Base-by-base conservation (phyloP, 1,140 invertebrate genomes). In the Hyphantria cunea region DNA sequence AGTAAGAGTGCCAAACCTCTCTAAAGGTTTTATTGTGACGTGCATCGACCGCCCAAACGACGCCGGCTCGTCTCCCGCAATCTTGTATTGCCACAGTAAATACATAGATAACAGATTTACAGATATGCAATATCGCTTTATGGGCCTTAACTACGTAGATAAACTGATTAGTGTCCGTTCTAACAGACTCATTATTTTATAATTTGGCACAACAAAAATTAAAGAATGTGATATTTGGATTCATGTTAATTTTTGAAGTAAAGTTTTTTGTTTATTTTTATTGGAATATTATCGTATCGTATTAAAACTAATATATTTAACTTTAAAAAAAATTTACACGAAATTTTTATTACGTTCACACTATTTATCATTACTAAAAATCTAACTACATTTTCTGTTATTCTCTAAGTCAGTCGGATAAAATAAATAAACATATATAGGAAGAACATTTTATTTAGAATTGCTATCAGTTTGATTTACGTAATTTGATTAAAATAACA, bases 11-110 rank as follows among this genome's bases (percentile, higher is more conserved):
- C 65, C 58, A 55, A 64, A 56, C 14, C 50, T 58, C 52, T 47
- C 42, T 45, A 69, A 73, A 56, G 62, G 63, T 74, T 76, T 74
- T 72, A 69, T 73, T 70, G 62, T 70, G 64, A 65, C 47, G 74
- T 84, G 68, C 84, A 84, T 86, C 84, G 84, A 86, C 80, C 82
- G 76, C n/a, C 45, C 45, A 49, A 50, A 54, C 64, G 84, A 74
- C 84, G 84, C 84, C 84, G 68, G 54, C 70, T 41, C 82, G 84
- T 87, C 84, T 84, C 64, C 65, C 68, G 58, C 68, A 66, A 71
- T 81, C 80, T 78, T 65, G 63, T 59, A 70, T 63, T 61, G 71
- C 72, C 75, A 66, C 61, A 75, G 80, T 76, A 78, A 82, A 74
- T 62, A 65, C 71, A 70, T 63, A 73, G 68, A 76, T 70, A 64